These are phyloP conservation scores for Argynnis bischoffii DNA, from an alignment of 2,888 invertebrate genomes.

Conservation along the genomic window DNA sequence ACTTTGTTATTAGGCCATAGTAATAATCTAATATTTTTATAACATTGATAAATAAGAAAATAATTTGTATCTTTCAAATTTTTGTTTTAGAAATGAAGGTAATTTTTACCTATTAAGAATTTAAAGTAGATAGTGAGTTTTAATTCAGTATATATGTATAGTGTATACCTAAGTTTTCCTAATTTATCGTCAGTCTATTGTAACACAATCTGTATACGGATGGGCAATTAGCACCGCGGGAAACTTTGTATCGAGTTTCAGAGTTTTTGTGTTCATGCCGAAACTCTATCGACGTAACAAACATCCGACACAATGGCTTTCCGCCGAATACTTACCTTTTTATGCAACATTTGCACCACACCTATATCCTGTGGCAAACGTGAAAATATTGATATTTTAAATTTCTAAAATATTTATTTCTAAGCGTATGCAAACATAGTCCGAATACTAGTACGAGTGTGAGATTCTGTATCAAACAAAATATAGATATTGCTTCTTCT, in stretches of 20 bases:
- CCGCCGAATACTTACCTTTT: conserved; percentile 38
- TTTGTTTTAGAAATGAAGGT: too few species aligned
- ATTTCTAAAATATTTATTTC: too few species aligned
- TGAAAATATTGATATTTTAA: not conserved
- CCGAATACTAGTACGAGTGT: too few species aligned
- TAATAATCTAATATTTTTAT: too few species aligned
- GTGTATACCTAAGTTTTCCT: not conserved
- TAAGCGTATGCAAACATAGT: too few species aligned
- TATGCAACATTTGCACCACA: conserved; percentile 34
- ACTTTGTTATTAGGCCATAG: too few species aligned
- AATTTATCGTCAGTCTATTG: conserved; percentile 53
- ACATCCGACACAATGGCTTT: conserved; percentile 44
- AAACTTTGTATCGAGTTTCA: conserved; percentile 65
- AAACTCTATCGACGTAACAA: conserved; percentile 38
- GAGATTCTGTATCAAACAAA: too few species aligned
- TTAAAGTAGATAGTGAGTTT: too few species aligned
- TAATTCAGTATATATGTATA: not conserved
- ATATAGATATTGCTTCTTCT: too few species aligned
- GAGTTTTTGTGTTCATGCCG: conserved; percentile 54
- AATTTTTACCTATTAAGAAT: too few species aligned
- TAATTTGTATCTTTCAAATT: too few species aligned
- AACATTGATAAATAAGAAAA: too few species aligned
- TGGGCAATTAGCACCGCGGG: conserved; percentile 69
- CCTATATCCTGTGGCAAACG: conserved; percentile 27
- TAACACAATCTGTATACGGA: conserved; percentile 64